A percentile compares a stretch with the other conserved stretches of the same genome.
These are phyloP conservation scores for Hestina assimilis DNA, from an alignment of 1,140 invertebrate genomes.

Conservation along the genomic window DNA sequence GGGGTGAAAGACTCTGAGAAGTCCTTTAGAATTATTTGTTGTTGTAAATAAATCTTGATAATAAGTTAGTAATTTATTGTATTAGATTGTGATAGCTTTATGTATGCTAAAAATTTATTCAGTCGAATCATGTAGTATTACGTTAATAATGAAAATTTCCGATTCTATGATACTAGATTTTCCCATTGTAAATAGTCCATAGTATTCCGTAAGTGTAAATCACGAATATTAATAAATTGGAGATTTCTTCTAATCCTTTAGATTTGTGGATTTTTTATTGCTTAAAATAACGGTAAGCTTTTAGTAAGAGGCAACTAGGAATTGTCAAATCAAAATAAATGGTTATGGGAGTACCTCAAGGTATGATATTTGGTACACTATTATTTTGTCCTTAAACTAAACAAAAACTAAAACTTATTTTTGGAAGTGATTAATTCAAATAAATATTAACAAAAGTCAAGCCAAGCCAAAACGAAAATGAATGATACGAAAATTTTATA, in stretches of 20 bases:
- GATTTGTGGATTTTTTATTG: neutral
- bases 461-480: too few species aligned
- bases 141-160: constrained; percentile 25
- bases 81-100: constrained; percentile 68
- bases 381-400: too few species aligned
- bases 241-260: too few species aligned
- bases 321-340: neutral
- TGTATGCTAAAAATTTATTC: constrained; percentile 23
- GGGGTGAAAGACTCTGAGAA: neutral
- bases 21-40: constrained; percentile 17
- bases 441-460: neutral
- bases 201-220: too few species aligned
- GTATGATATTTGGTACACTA: neutral
- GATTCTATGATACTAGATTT: constrained; percentile 30
- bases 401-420: neutral
- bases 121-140: constrained; percentile 26
- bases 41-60: constrained; percentile 38
- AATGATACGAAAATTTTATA: neutral
- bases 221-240: too few species aligned
- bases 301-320: neutral
- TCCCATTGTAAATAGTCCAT: constrained; percentile 46
- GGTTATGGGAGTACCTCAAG: neutral
- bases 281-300: neutral
- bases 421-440: neutral
- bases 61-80: constrained; percentile 64